phyloP scores from a whole-genome alignment of 2,797 vertebrate genomes.

The Anas bahamensis region DNA sequence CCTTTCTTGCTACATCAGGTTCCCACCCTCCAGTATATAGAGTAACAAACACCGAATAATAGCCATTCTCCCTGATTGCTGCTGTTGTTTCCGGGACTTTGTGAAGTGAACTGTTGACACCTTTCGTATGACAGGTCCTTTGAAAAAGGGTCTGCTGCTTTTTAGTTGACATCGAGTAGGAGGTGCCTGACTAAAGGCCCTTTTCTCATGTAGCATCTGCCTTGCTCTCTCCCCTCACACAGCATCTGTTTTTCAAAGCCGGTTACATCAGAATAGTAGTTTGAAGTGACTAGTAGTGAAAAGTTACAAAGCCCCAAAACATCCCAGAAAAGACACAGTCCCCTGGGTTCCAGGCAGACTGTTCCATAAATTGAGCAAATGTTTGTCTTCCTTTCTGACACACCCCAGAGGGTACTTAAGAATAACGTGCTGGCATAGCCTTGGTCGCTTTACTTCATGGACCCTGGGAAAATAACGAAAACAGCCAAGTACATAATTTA shows the following conservation, averaged over 20 bases:
- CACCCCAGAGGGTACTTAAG: background rate
- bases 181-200: background rate
- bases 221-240: background rate
- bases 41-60: background rate
- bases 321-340: background rate
- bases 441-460: background rate
- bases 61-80: background rate
- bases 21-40: background rate
- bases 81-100: background rate
- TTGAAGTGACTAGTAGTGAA: background rate
- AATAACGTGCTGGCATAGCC: background rate
- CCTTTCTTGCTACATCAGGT: background rate
- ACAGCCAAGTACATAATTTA: background rate
- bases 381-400: constrained; percentile 16
- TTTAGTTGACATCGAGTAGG: background rate
- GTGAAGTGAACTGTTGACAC: background rate
- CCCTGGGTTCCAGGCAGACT: background rate
- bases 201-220: background rate
- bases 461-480: constrained; percentile 9
- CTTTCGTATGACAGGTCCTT: background rate
- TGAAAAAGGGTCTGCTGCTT: background rate
- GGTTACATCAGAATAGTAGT: background rate
- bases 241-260: background rate
- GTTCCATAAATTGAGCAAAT: constrained; percentile 2
- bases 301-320: background rate